Evolutionary conservation across 2,888 invertebrate genomes (phyloP), one percentile per base, ranked within the genome.

Genomic region (Clistopyga incitator): DNA sequence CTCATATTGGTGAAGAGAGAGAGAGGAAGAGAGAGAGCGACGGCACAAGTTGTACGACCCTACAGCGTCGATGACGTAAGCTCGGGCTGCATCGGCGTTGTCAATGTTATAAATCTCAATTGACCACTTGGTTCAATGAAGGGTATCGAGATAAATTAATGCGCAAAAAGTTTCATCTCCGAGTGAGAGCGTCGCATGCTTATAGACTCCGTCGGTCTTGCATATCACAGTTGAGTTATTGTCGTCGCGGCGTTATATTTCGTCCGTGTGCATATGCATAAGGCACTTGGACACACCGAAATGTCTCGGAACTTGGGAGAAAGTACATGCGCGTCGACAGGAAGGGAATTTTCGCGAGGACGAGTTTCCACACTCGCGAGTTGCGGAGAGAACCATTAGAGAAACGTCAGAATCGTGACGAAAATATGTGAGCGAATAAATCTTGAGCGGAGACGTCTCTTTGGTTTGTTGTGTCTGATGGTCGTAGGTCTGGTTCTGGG

Each of bases 71-170:
- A 76, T 83, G 83, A 83, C 83, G 81, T 64, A 78, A 78, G 56
- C 70, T 45, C 81, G 71, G 34, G 6, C 74, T 78, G 81, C 83
- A 86, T 85, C 85, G 86, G 84, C 84, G 78, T 81, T 84, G 84
- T 84, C 84, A 86, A 79, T 80, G 85, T 84, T 85, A 86, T 86
- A 85, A 86, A 86, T 86, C 85, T 85, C 86, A 86, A 86, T 86
- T 86, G 86, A 78, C 84, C 84, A 85, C 78, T 86, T 86, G 84
- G 82, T 82, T 85, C 85, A 86, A 86, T 85, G 86, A 86, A 84
- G 85, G 82, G 81, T 84, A 84, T 84, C 82, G 85, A 80, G 84
- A 86, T 86, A 81, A 84, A 84, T 84, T 81, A 84, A 84, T 84
- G 84, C 84, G 84, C 84, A 84, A 84, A 84, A 84, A 84, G 81